These are phyloP conservation scores for Psittacula derbiana DNA, from an alignment of 2,797 vertebrate genomes.

Conservation along the genomic window DNA sequence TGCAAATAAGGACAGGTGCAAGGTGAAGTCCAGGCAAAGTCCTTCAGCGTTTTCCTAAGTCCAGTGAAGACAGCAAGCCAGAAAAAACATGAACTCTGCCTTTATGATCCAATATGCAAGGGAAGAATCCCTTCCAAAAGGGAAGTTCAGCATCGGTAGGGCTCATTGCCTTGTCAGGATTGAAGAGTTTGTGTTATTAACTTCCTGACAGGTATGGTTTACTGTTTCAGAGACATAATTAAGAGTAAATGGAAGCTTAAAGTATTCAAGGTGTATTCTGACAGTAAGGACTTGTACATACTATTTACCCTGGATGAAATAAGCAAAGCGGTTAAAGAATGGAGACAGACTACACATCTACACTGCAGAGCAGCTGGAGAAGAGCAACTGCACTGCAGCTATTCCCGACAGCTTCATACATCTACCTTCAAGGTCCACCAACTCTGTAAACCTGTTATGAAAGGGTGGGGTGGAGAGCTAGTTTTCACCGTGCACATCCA, in stretches of 20 bases:
- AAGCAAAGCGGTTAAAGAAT: background rate
- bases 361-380: background rate
- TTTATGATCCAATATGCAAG: background rate
- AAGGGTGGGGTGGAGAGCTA: background rate
- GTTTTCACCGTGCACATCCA: background rate
- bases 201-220: background rate
- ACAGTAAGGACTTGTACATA: background rate
- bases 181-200: background rate
- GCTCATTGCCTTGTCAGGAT: background rate
- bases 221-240: conserved; percentile 12
- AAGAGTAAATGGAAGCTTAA: background rate
- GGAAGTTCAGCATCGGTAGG: background rate
- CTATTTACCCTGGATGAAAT: background rate
- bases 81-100: background rate
- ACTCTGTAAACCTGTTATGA: background rate
- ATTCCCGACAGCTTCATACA: background rate
- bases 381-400: background rate
- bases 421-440: conserved; percentile 5
- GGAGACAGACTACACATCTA: background rate
- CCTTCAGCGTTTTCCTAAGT: background rate
- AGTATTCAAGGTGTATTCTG: background rate
- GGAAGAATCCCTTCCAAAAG: background rate
- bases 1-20: conserved; percentile 79
- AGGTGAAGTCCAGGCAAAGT: conserved; percentile 67
- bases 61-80: background rate